These are phyloP conservation scores for Muscidifurax raptorellus DNA, from an alignment of 1,140 invertebrate genomes.

Conservation along the genomic window DNA sequence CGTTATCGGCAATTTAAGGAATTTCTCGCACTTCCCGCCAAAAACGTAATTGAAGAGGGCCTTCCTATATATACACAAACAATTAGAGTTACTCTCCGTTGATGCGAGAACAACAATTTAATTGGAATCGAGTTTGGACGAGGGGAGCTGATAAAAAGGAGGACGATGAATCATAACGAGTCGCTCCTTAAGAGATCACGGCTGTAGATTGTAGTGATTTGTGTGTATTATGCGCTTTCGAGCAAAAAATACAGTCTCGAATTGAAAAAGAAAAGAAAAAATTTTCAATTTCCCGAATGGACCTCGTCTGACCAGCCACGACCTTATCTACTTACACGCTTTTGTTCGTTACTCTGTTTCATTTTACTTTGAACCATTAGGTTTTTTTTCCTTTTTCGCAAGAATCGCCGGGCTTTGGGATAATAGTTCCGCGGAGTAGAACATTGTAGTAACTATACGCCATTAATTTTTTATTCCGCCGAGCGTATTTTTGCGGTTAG, in stretches of 20 bases:
- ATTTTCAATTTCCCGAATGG: constrained; percentile 8
- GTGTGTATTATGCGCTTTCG: neutral
- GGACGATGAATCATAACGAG: neutral
- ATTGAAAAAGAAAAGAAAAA: constrained; percentile 17
- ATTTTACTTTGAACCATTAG: constrained; percentile 38
- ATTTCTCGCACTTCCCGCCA: neutral
- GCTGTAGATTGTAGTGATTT: neutral
- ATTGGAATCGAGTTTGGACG: neutral
- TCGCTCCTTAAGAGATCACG: neutral
- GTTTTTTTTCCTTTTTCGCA: neutral
- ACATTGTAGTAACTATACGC: too few species aligned
- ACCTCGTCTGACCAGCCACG: neutral
- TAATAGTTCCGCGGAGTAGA: neutral
- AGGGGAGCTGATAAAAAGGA: neutral
- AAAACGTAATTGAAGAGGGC: neutral
- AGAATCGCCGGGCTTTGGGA: neutral
- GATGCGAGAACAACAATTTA: constrained; percentile 14
- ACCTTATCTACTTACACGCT: constrained; percentile 30
- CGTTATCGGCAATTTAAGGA: constrained; percentile 23
- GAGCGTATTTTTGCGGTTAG: neutral
- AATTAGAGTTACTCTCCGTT: neutral
- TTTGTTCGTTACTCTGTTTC: constrained; percentile 22
- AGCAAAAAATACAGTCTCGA: neutral
- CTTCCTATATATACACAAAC: neutral
- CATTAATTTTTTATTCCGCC: too few species aligned